Base-by-base conservation (phyloP, 2,113 vertebrate genomes). In the Eublepharis macularius region DNA sequence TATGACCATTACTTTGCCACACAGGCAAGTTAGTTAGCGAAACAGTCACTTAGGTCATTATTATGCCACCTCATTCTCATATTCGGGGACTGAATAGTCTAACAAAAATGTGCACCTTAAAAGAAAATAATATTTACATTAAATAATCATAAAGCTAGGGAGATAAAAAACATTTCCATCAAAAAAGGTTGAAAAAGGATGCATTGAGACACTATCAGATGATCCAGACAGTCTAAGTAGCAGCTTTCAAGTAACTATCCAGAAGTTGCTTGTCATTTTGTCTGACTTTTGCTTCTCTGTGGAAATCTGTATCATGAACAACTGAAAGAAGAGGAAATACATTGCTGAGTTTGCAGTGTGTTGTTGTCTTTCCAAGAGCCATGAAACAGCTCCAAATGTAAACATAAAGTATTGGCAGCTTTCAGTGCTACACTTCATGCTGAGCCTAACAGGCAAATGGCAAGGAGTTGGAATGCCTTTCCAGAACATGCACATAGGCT, bases 381-480 rank as follows among this genome's bases (percentile, higher is more conserved):
- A 0, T 21, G 2, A 34, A 78, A 86, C 6, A 16, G 7, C 0
- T 83, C 5, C 11, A 84, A 51, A 63, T 36, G 80, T 54, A 70
- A 80, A 81, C 54, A 76, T 1, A 66, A 87, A 74, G 80, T 5
- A 0, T 6, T 81, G 39, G 3, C 63, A 88, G 17, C 1, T 87
- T 90, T 79, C 17, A 60, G 45, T 9, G 21, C 66, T 81, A 5
- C 11, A 84, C 80, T 88, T 74, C 4, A 32, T 84, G 75, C 11
- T 77, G 21, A 84, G 36, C 21, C 51, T 84, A 79, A 36, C 0
- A 1, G 69, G 36, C 12, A 88, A 84, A 84, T 49, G 21, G 1
- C 51, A 85, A 24, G 45, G 17, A 89, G 4, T 66, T 63, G 63
- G 12, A 1, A 83, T 78, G 65, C 3, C 72, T 84, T 89, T 86